Base-by-base conservation (phyloP, 2,888 invertebrate species). In the Strigamia transsilvanica region DNA sequence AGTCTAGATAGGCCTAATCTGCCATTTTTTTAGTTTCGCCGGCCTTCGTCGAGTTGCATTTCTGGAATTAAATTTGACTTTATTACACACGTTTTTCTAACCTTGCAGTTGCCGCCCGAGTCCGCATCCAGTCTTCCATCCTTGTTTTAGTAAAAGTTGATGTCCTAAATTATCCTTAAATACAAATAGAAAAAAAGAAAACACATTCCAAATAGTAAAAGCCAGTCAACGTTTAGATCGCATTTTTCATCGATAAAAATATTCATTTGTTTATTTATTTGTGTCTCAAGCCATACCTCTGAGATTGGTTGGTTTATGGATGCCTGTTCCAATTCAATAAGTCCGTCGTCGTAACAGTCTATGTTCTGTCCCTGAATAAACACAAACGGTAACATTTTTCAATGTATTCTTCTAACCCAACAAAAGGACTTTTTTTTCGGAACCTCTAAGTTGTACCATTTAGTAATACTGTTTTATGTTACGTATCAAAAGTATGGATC, bases 61-160 rank as follows among this genome's bases (percentile, higher is more conserved):
- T 61, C 61, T 61, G 61, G 13, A 61, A 61, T 61, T 9, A 61
- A 61, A 73, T 27, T 15, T 81, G 56, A 7, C 21, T 34, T 61
- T 78, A 66, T 84, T 84, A 83, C n/a, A 61, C 21, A 7, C 61
- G 9, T 27, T 27, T n/a, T 56, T 61, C 61, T 61, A 61, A 85
- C 85, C 85, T 84, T 85, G 85, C 81, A 84, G 83, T 38, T 82
- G 41, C 78, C 84, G 79, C 66, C 85, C 85, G 21, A 85, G 82
- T 46, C 85, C 85, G 82, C 84, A 83, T 82, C 85, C 85, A 82
- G 83, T 84, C 41, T 82, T 83, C 85, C 85, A 85, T 82, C 85
- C 85, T 84, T 85, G 85, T 77, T 85, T 85, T 41, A 83, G 82
- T n/a, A 85, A 83, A 21, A 85, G 66, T 77, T 83, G 83, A 81